Conservation (phyloP, 2,113 vertebrate species). For the Ancistrus triradiatus region DNA sequence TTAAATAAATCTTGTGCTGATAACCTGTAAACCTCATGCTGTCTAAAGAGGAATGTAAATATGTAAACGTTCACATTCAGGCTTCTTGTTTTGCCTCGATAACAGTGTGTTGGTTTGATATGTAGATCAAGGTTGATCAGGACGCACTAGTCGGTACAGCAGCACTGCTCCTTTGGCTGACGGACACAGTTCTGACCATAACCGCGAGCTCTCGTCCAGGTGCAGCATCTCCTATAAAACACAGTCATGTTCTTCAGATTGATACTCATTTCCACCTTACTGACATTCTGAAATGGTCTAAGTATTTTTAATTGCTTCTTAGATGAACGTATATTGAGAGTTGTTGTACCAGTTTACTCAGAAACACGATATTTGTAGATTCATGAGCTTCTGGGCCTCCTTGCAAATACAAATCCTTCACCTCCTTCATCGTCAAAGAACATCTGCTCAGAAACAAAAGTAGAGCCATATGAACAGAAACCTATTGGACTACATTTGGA, state of each 20-base stretch:
- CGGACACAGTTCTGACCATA: conserved; percentile 83
- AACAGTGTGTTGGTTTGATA: not conserved
- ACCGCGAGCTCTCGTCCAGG: conserved; percentile 58
- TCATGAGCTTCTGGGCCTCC: conserved; percentile 83
- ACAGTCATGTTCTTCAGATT: not conserved
- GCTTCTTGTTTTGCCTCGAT: not conserved
- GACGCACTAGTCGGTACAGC: conserved; percentile 64
- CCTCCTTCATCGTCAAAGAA: conserved; percentile 73
- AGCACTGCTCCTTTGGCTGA: conserved; percentile 82
- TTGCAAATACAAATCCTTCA: conserved; percentile 70
- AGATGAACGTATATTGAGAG: not conserved
- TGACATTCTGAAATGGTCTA: too few relatives aligned
- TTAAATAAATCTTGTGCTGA: too few relatives aligned
- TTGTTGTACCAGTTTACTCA: conserved; percentile 65
- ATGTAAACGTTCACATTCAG: too few relatives aligned
- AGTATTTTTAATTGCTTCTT: not conserved
- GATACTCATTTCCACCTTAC: too few relatives aligned
- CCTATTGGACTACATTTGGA: too few relatives aligned
- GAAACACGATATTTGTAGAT: conserved; percentile 79
- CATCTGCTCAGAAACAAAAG: conserved; percentile 66
- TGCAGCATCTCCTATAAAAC: conserved; percentile 64
- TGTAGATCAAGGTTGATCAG: conserved; percentile 38
- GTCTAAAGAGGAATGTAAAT: too few relatives aligned
- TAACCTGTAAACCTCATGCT: too few relatives aligned
- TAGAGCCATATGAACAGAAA: too few relatives aligned